phyloP scores from a whole-genome alignment of 2,888 invertebrate genomes.

The Marasmarcha lunaedactyla region DNA sequence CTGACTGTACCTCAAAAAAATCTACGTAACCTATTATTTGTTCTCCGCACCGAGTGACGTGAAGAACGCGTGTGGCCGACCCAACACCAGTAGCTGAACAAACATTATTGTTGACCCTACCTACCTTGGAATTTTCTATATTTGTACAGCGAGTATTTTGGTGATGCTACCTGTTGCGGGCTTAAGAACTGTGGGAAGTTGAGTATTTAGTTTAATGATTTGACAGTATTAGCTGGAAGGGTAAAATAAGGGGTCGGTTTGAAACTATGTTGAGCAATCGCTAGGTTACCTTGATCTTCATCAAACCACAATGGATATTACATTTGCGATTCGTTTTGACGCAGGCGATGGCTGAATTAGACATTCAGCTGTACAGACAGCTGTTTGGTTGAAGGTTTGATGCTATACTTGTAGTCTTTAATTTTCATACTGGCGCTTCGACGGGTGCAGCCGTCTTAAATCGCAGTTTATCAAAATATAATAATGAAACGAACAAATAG shows the following conservation, averaged over 20 bases:
- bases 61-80: conserved; percentile 61
- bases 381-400: too few species aligned
- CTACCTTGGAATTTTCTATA: conserved; percentile 33
- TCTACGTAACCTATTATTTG: conserved; percentile 45
- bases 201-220: background rate
- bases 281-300: too few species aligned
- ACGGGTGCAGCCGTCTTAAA: too few species aligned
- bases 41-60: conserved; percentile 29
- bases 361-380: too few species aligned
- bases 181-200: background rate
- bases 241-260: background rate
- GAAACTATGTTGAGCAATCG: too few species aligned
- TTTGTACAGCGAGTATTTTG: conserved; percentile 37
- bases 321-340: too few species aligned
- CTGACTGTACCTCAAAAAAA: conserved; percentile 48
- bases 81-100: conserved; percentile 65
- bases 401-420: too few species aligned
- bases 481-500: too few species aligned
- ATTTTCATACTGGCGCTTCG: too few species aligned
- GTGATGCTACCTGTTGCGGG: conserved; percentile 25
- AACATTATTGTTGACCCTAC: conserved; percentile 55
- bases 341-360: too few species aligned
- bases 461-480: too few species aligned
- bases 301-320: too few species aligned
- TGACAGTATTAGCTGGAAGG: background rate